Base-by-base conservation (phyloP, 2,113 vertebrate genomes). In the Nycticebus coucang region DNA sequence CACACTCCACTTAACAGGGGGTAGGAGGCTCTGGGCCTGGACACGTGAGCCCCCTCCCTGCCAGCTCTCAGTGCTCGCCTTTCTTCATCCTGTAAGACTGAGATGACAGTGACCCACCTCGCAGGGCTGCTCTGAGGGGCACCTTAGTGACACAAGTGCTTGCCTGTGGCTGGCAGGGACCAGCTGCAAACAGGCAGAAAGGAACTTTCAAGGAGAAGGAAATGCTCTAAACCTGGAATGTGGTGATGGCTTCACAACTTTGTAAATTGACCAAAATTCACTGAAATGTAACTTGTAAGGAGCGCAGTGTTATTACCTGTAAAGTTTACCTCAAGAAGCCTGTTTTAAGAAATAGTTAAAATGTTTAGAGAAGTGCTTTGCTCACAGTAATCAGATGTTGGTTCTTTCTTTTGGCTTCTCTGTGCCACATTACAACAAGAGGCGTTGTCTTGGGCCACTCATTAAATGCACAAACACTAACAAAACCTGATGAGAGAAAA, bases 1-100 rank as follows among this genome's bases (percentile, higher is more conserved):
- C 11, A 4, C 0, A 6, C 45, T 41, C 21, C 33, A 18, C 45
- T 45, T 18, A 57, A 22, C 0, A 7, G 26, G 1, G 12, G 41
- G 53, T n/a, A n/a, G 55, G 53, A 22, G 60, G 24, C 13, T 22
- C 59, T 22, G 80, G 57, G 59, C 45, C 37, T 7, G 1, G 22
- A 22, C 59, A 45, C 26, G 14, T 35, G 41, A 66, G 60, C 2
- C 28, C 72, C 33, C 33, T 35, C 1, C 9, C 24, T 2, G 8
- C 37, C 18, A 26, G 13, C 50, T 79, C 64, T 60, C 35, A 22
- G 45, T 35, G 26, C 53, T 50, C 90, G 37, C 50, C 45, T 68
- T 41, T 53, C 37, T 68, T 37, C n/a, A 64, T 37, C 2, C 53
- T 21, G 66, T 75, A 59, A 84, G 84, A 71, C 1, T 7, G 69